Conservation (phyloP, 1,140 invertebrate species). For the Zaprionus ghesquierei region DNA sequence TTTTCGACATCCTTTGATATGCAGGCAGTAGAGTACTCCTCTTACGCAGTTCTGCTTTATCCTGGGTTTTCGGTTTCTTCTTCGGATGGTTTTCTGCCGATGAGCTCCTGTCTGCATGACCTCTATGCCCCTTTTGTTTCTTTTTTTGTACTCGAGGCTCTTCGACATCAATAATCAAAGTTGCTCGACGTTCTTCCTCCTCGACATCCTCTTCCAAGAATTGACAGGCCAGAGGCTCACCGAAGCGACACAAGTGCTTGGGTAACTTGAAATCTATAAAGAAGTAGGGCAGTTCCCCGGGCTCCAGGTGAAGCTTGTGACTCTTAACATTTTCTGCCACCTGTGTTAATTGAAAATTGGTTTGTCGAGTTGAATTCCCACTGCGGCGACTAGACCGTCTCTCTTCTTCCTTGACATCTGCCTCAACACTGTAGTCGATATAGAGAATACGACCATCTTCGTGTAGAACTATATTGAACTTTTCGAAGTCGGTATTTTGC, state of each 20-base stretch:
- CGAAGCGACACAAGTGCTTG: constrained; percentile 57
- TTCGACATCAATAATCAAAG: background rate
- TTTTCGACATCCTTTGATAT: too few relatives aligned
- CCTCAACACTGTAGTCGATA: constrained; percentile 20
- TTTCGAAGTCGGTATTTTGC: constrained; percentile 43
- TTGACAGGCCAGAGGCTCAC: constrained; percentile 57
- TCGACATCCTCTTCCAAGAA: constrained; percentile 50
- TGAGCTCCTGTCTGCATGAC: too few relatives aligned
- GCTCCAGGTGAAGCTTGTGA: background rate
- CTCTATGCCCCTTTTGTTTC: constrained; percentile 14
- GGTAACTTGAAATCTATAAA: constrained; percentile 57
- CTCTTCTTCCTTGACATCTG: background rate
- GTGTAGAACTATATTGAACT: constrained; percentile 58
- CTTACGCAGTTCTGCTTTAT: too few relatives aligned
- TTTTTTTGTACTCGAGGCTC: background rate
- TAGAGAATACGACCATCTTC: constrained; percentile 47
- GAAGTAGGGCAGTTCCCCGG: constrained; percentile 45
- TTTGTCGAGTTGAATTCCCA: too few relatives aligned
- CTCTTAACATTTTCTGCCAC: too few relatives aligned
- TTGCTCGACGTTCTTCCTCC: background rate
- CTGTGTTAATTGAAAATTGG: background rate
- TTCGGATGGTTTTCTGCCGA: too few relatives aligned
- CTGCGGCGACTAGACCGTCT: too few relatives aligned
- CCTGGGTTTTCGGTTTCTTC: background rate
- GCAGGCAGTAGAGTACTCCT: background rate